phyloP scores from a whole-genome alignment of 2,113 vertebrate species.

The Ceyx margarethae region DNA sequence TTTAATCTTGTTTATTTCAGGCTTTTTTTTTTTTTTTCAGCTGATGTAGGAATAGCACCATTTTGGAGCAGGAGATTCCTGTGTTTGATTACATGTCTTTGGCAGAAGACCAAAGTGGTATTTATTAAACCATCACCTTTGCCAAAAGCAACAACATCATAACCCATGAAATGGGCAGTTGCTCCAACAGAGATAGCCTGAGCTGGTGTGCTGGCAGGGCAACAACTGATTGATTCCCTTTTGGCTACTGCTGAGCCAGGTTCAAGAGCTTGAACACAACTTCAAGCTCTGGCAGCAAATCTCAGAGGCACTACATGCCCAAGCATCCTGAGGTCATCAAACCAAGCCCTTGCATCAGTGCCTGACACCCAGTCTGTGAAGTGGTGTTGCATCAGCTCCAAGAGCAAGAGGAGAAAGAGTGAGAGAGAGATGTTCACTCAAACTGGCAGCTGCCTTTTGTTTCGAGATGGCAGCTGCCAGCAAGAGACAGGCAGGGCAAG shows the following conservation, averaged over 20 bases:
- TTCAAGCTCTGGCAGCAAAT: background rate
- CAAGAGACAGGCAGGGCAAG: slow-evolving; percentile 66
- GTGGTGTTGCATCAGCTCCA: slow-evolving; percentile 43
- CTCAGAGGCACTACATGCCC: background rate
- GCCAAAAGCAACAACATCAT: slow-evolving; percentile 48
- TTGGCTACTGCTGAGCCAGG: slow-evolving; percentile 18
- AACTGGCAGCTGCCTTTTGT: slow-evolving; percentile 74
- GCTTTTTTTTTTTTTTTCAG: background rate
- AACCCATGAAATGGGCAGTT: slow-evolving; percentile 5
- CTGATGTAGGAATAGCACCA: background rate
- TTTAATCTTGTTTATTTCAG: background rate
- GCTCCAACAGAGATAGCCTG: background rate
- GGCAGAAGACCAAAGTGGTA: slow-evolving; percentile 22
- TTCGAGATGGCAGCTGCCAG: slow-evolving; percentile 63
- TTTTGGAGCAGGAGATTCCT: background rate
- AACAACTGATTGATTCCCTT: background rate
- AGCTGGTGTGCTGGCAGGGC: background rate
- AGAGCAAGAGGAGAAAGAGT: slow-evolving; percentile 10
- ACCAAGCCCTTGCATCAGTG: background rate
- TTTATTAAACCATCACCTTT: slow-evolving; percentile 50
- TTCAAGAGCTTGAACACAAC: background rate
- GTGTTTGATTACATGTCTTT: background rate
- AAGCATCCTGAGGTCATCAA: slow-evolving; percentile 14
- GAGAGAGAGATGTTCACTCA: slow-evolving; percentile 67
- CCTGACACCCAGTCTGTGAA: slow-evolving; percentile 48